Evolutionary conservation across 2,888 invertebrate genomes (phyloP), one percentile per base, ranked within the genome.

Genomic region (Idaea biselata): DNA sequence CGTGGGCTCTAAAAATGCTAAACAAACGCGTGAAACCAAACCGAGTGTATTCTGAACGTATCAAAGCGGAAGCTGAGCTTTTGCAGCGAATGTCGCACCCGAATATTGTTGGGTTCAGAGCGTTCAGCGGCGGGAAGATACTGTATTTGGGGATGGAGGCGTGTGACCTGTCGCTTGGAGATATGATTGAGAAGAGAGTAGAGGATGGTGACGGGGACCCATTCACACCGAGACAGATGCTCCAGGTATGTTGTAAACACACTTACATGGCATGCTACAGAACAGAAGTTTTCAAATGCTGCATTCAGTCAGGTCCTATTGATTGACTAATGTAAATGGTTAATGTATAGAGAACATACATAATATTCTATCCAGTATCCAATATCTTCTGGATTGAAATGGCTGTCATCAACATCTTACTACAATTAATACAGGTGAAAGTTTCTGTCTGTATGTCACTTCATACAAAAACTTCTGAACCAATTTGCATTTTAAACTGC

Each of bases 1-100:
- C 97, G 0, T 97, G 97, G 97, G 97, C 97, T 0, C 90, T 97
- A 0, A 97, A 97, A 80, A 95, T 96, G 84, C 80, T 97, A 1
- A 94, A 94, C 70, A 93, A 90, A 60, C 84, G 84, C 2, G 88
- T 90, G 17, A 92, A 91, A 71, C 92, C 92, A 0, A 82, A 82
- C 65, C 79, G 76, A 71, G 86, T 88, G 0, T 89, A 88, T 68
- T 90, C 93, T 2, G 88, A 94, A 18, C 93, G 97, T 0, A 87
- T 97, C 55, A 88, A 94, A 66, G 89, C 93, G 0, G 97, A 97
- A 84, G 97, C 97, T 0, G 93, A 95, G 18, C 91, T 97, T 58
- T 87, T 97, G 16, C 85, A 93, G 78, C 88, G 81, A 55, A 93
- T 97, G 72, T 94, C 94, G 0, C 97, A 97, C 86, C 96, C 97